A percentile compares a stretch with the other conserved stretches of the same genome.
Conservation (phyloP, 2,797 vertebrate genomes). For the Halcyon leucocephala region DNA sequence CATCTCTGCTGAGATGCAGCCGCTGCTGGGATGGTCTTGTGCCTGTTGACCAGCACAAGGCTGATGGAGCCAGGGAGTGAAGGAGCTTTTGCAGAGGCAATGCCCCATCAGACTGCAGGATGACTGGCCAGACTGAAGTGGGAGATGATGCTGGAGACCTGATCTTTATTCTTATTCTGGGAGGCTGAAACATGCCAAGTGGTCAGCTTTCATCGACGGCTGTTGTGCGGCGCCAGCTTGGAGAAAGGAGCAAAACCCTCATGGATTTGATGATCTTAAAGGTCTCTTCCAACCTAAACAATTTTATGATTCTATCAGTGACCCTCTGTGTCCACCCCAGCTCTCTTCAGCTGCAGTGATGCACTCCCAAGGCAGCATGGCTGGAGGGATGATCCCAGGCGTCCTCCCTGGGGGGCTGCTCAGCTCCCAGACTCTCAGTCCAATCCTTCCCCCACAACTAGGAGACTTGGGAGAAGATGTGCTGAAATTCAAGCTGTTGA, state of each 20-base stretch:
- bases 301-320: neutral
- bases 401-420: neutral
- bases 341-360: neutral
- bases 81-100: neutral
- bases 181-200: neutral
- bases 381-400: neutral
- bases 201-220: neutral
- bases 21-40: fast-evolving
- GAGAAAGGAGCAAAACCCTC: neutral
- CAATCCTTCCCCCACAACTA: neutral
- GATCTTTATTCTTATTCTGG: neutral
- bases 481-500: neutral
- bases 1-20: neutral
- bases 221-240: neutral
- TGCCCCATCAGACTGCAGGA: neutral
- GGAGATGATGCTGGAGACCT: neutral
- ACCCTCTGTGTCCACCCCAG: neutral
- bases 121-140: neutral
- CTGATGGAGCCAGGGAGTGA: neutral
- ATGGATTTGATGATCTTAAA: neutral
- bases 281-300: neutral
- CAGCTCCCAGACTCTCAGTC: neutral
- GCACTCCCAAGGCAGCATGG: neutral
- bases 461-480: neutral
- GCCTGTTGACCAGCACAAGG: neutral